phyloP scores from a whole-genome alignment of 2,888 invertebrate genomes.

The Clanis bilineata region DNA sequence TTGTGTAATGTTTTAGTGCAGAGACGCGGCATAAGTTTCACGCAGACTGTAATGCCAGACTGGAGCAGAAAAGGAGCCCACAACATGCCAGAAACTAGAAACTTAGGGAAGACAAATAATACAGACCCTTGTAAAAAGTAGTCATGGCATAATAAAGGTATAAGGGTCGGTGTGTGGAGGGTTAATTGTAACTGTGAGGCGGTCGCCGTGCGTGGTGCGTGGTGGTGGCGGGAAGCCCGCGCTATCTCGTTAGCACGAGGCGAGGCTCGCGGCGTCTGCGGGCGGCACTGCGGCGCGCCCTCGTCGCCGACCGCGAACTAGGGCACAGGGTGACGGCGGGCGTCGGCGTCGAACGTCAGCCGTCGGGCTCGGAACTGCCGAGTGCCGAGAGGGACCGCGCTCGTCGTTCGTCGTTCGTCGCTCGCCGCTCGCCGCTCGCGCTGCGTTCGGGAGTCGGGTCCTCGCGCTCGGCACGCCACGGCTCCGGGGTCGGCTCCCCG shows the following conservation, averaged over 20 bases:
- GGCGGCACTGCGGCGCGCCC: conserved; percentile 52
- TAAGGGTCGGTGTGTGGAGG: neutral
- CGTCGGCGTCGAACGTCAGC: conserved; percentile 46
- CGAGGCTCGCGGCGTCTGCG: conserved; percentile 48
- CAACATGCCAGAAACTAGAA: neutral
- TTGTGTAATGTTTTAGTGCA: too few species aligned
- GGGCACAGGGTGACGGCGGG: conserved; percentile 52
- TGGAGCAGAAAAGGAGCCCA: too few species aligned
- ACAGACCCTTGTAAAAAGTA: neutral
- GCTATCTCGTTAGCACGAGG: conserved; percentile 49
- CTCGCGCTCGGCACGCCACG: conserved; percentile 34
- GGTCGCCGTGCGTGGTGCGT: conserved; percentile 26
- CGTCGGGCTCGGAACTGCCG: conserved; percentile 39
- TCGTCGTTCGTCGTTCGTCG: too few species aligned
- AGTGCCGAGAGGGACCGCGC: conserved; percentile 38
- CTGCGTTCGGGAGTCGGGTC: conserved; percentile 35
- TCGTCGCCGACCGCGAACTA: conserved; percentile 54
- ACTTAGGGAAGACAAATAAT: neutral
- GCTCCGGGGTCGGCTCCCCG: conserved; percentile 61
- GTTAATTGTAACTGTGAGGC: conserved; percentile 25
- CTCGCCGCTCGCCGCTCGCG: too few species aligned
- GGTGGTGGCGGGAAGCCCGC: conserved; percentile 42
- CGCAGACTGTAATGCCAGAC: too few species aligned
- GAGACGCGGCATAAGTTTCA: too few species aligned
- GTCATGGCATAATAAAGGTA: neutral